Evolutionary conservation across 2,888 invertebrate genomes (phyloP).

Genomic region (Actias luna): DNA sequence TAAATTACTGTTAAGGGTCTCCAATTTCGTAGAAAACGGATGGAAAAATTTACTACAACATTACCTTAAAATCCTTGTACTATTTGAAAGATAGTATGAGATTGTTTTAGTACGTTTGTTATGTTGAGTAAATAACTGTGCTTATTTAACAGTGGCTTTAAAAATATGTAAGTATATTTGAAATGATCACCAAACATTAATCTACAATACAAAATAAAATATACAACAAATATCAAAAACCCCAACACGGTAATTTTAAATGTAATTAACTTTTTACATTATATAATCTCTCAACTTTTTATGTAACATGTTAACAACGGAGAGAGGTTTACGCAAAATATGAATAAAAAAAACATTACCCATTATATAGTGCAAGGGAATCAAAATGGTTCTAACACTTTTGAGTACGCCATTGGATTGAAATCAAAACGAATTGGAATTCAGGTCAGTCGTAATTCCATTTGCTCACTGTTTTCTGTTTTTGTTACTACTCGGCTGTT

Average conservation of each 20-base stretch:
- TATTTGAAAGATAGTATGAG: too few species aligned
- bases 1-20: too few species aligned
- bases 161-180: too few species aligned
- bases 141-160: too few species aligned
- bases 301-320: not conserved
- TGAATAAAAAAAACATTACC: not conserved
- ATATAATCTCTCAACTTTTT: not conserved
- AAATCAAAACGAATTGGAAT: not conserved
- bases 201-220: not conserved
- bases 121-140: too few species aligned
- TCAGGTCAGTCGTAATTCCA: slow-evolving; percentile 2
- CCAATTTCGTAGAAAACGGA: too few species aligned
- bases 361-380: not conserved
- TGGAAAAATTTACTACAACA: too few species aligned
- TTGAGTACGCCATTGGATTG: not conserved
- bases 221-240: not conserved
- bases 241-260: not conserved
- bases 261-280: not conserved
- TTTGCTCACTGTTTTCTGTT: not conserved
- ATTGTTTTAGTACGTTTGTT: too few species aligned
- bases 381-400: not conserved
- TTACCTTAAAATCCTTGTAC: too few species aligned
- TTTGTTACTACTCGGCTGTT: not conserved
- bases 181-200: too few species aligned
- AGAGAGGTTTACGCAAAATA: not conserved